phyloP scores from a whole-genome alignment of 2,113 vertebrate species.

The Varanus salvator region DNA sequence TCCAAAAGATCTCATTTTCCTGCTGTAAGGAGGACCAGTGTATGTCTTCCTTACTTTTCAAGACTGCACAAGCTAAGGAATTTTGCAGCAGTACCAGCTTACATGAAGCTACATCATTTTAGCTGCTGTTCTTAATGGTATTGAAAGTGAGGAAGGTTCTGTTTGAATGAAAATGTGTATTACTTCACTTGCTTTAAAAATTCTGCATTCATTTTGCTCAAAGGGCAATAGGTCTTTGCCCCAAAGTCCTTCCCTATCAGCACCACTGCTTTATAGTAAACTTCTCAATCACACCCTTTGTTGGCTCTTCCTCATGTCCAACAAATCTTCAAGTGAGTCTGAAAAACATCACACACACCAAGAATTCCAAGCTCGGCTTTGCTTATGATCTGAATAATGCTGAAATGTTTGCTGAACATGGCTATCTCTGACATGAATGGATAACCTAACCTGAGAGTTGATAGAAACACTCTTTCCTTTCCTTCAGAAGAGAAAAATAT shows the following conservation, averaged over 20 bases:
- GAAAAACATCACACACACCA: not conserved
- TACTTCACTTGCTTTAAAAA: not conserved
- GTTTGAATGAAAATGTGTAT: not conserved
- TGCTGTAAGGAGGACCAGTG: not conserved
- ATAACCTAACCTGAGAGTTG: not conserved
- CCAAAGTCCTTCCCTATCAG: too few relatives aligned
- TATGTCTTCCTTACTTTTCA: not conserved
- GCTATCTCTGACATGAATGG: too few relatives aligned
- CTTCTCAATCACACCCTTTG: not conserved
- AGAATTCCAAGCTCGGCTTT: not conserved
- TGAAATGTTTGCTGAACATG: not conserved
- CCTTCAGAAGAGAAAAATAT: too few relatives aligned
- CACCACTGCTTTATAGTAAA: not conserved
- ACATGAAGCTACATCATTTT: not conserved
- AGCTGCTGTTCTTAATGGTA: not conserved
- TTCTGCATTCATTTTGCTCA: not conserved
- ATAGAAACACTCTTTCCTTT: too few relatives aligned
- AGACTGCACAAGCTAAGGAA: not conserved
- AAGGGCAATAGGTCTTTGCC: not conserved
- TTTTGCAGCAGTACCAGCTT: not conserved
- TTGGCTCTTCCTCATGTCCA: not conserved
- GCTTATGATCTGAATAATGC: not conserved
- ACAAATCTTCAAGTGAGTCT: not conserved
- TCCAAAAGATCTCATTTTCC: conserved; percentile 22
- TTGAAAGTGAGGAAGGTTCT: not conserved